phyloP scores from a whole-genome alignment of 2,888 invertebrate genomes.

The Nineta flava region DNA sequence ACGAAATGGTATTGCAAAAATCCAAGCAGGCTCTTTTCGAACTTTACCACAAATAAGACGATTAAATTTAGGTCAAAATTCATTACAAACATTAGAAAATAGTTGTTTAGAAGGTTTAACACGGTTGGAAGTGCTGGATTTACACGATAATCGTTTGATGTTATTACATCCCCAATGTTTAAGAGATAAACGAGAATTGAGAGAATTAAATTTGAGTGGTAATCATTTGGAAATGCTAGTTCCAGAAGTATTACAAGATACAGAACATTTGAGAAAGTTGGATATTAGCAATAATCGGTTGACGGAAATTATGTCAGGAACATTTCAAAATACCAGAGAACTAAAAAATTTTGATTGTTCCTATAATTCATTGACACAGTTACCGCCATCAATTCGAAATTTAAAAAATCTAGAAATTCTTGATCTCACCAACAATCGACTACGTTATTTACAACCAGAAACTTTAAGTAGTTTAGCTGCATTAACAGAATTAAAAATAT shows the following conservation, averaged over 20 bases:
- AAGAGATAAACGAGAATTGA: constrained; percentile 41
- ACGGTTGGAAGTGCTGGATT: constrained; percentile 54
- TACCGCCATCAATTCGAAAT: constrained; percentile 54
- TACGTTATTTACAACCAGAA: constrained; percentile 51
- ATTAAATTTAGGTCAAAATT: constrained; percentile 57
- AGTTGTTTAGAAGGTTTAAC: constrained; percentile 52
- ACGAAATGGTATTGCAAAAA: constrained; percentile 53
- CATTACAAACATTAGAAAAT: constrained; percentile 50
- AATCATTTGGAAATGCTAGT: constrained; percentile 59
- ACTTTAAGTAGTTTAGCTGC: constrained; percentile 51
- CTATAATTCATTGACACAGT: constrained; percentile 54
- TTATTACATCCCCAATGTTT: constrained; percentile 50
- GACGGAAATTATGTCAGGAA: constrained; percentile 45
- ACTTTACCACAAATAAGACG: constrained; percentile 49
- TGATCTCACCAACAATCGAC: constrained; percentile 63
- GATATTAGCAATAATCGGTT: constrained; percentile 65
- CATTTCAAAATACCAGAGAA: constrained; percentile 44
- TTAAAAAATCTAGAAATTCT: constrained; percentile 51
- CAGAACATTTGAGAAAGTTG: constrained; percentile 42
- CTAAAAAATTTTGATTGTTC: constrained; percentile 63
- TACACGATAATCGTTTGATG: constrained; percentile 56
- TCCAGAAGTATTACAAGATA: constrained; percentile 50
- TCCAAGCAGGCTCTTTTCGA: constrained; percentile 46
- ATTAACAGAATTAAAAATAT: constrained; percentile 53
- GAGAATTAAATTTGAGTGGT: constrained; percentile 56